These are phyloP conservation scores for Pogonomyrmex barbatus DNA, from an alignment of 1,140 invertebrate genomes.

Conservation along the genomic window DNA sequence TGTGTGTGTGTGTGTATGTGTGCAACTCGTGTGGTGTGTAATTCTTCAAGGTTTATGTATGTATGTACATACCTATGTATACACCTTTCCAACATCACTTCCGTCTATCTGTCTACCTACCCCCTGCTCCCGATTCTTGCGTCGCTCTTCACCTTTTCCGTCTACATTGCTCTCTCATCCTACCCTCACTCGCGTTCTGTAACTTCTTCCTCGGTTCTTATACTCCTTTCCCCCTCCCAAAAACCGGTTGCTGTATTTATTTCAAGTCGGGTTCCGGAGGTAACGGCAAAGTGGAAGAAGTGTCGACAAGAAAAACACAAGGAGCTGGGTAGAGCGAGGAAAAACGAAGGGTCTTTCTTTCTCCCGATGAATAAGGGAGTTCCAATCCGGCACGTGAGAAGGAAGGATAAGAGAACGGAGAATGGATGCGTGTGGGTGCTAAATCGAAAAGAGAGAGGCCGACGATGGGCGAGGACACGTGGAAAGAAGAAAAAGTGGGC, in stretches of 20 bases:
- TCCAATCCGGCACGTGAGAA: constrained; percentile 29
- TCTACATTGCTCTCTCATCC: not conserved
- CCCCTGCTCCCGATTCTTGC: constrained; percentile 12
- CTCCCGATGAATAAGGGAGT: constrained; percentile 71
- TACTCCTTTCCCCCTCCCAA: not conserved
- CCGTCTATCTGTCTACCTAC: constrained; percentile 17
- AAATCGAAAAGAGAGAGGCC: constrained; percentile 67
- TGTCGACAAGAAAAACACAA: constrained; percentile 63
- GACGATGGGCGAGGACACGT: constrained; percentile 29
- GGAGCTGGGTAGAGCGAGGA: not conserved
- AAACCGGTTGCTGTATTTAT: constrained; percentile 66
- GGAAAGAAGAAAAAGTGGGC: constrained; percentile 40
- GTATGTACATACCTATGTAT: constrained; percentile 43
- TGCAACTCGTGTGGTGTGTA: constrained; percentile 41
- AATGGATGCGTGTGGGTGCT: constrained; percentile 52
- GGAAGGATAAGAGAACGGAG: too few relatives aligned
- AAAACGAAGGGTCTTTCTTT: constrained; percentile 54
- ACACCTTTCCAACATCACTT: constrained; percentile 54
- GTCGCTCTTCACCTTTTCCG: not conserved
- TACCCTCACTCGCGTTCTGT: not conserved
- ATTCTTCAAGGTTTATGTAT: constrained; percentile 59
- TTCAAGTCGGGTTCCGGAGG: constrained; percentile 57
- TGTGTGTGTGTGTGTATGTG: not conserved
- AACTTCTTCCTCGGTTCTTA: constrained; percentile 35
- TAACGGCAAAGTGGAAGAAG: constrained; percentile 39